Percentiles rank a stretch among this genome's conserved stretches.
phyloP scores from a whole-genome alignment of 2,797 vertebrate species.

The Mormyrops attenuatus region DNA sequence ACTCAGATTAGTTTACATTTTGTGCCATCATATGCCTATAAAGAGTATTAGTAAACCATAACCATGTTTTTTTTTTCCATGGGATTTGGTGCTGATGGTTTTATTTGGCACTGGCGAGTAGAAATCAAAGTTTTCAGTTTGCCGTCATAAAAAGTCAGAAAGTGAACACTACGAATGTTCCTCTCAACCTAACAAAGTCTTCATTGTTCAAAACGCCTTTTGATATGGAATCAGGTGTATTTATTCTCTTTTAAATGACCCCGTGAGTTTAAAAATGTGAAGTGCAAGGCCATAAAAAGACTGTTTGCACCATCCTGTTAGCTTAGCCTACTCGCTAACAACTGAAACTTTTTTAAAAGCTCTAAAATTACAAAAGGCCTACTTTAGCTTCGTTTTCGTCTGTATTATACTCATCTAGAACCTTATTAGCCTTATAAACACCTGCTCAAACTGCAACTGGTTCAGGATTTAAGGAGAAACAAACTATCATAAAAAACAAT shows the following conservation, averaged over 20 bases:
- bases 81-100: conserved; percentile 22
- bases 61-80: background rate
- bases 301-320: background rate
- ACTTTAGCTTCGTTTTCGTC: background rate
- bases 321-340: background rate
- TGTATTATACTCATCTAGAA: background rate
- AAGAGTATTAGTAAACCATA: background rate
- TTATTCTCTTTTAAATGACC: background rate
- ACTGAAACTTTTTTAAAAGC: background rate
- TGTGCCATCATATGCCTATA: conserved; percentile 29
- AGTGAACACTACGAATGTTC: background rate
- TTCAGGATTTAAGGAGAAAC: background rate
- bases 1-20: background rate
- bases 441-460: background rate
- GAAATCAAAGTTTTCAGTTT: background rate
- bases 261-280: background rate
- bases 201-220: background rate
- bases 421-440: background rate
- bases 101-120: background rate
- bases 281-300: background rate
- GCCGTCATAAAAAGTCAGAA: background rate
- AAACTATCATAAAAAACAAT: background rate
- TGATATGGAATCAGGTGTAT: background rate
- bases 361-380: background rate
- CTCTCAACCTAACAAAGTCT: background rate